phyloP scores from a whole-genome alignment of 2,113 vertebrate species.

The Ailuropoda melanoleuca region DNA sequence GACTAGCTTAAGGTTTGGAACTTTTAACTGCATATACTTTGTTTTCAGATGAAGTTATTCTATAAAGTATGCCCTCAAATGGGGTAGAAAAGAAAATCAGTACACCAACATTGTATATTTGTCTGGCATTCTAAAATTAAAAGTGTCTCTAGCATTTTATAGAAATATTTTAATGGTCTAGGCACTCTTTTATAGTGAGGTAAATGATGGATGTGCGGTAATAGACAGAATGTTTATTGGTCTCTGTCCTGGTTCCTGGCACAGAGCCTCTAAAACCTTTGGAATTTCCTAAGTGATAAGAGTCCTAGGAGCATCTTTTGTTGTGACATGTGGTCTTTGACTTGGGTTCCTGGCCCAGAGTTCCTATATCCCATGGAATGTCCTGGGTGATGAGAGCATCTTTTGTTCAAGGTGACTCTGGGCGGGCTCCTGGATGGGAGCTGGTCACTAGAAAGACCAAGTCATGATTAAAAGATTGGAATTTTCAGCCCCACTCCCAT shows the following conservation, averaged over 20 bases:
- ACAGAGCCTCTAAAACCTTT: background rate
- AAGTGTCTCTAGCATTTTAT: background rate
- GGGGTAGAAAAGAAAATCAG: background rate
- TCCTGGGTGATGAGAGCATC: background rate
- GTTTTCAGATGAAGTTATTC: background rate
- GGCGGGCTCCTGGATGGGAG: background rate
- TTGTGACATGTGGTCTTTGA: background rate
- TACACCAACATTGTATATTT: background rate
- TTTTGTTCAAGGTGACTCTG: background rate
- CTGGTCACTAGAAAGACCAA: background rate
- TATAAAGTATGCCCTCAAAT: background rate
- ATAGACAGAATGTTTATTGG: background rate
- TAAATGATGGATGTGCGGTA: background rate
- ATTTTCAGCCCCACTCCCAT: background rate
- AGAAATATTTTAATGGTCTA: background rate
- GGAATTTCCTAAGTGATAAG: background rate
- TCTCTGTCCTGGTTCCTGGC: background rate
- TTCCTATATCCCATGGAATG: background rate
- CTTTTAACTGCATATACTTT: background rate
- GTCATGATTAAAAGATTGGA: background rate
- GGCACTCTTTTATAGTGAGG: background rate
- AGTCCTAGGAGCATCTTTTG: background rate
- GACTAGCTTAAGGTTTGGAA: background rate
- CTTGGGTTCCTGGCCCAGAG: background rate
- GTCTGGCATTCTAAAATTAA: background rate